Conservation (phyloP, 92 coral and sea anemone genomes). For the Anthopleura xanthogrammica region DNA sequence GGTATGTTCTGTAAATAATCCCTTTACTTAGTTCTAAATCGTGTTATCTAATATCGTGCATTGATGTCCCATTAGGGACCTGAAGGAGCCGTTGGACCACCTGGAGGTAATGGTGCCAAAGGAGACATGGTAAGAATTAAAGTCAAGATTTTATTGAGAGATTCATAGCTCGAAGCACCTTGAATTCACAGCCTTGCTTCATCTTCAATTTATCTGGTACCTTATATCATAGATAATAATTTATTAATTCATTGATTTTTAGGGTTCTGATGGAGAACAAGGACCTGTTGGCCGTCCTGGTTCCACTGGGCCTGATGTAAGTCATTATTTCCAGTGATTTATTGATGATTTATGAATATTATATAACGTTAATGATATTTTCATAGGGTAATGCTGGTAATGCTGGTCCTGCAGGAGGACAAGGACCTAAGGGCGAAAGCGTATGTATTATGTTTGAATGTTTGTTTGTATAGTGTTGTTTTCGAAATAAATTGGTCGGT, state of each 20-base stretch:
- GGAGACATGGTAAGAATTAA: slow-evolving; percentile 38
- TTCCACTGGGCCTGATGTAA: slow-evolving; percentile 52
- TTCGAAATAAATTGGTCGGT: no score
- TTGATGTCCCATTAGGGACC: slow-evolving; percentile 43
- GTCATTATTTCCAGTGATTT: not conserved
- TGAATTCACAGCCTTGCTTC: no score
- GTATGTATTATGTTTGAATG: slow-evolving; percentile 8
- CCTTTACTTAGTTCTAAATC: not conserved
- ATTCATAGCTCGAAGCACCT: no score
- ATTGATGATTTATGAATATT: not conserved
- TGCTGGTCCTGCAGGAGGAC: slow-evolving; percentile 52
- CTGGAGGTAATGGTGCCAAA: slow-evolving; percentile 42
- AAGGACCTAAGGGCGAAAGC: slow-evolving; percentile 45
- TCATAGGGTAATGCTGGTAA: slow-evolving; percentile 8
- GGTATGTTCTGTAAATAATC: slow-evolving; percentile 21
- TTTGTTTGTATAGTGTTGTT: not conserved
- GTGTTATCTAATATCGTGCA: not conserved
- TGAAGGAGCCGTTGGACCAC: slow-evolving; percentile 47
- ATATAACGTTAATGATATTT: not conserved
- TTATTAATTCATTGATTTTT: slow-evolving; percentile 6
- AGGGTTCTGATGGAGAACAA: slow-evolving; percentile 61
- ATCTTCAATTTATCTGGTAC: no score
- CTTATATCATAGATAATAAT: not conserved
- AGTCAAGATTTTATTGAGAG: not conserved
- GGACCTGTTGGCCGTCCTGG: slow-evolving; percentile 59